Conservation (phyloP, 2,888 invertebrate genomes). For the Macrosoma leucophasiata region DNA sequence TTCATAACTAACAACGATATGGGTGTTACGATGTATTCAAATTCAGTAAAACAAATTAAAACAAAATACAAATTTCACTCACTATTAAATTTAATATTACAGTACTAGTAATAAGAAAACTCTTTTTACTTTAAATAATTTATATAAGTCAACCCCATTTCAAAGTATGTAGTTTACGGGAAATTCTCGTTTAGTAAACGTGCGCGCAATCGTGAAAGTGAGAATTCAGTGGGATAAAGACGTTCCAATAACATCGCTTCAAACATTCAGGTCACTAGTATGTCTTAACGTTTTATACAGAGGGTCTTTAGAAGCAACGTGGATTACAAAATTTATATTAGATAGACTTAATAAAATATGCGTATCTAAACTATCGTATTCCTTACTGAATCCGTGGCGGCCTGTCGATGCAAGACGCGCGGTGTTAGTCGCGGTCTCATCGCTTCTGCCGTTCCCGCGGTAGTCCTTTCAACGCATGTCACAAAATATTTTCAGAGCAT, state of each 20-base stretch:
- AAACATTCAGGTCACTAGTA: constrained; percentile 75
- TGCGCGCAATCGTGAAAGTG: constrained; percentile 71
- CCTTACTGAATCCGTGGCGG: constrained; percentile 38
- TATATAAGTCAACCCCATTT: constrained; percentile 69
- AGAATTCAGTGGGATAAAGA: constrained; percentile 70
- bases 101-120: constrained; percentile 71
- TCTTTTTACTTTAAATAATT: constrained; percentile 67
- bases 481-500: no score
- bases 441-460: no score
- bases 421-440: constrained; percentile 11
- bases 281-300: constrained; percentile 73
- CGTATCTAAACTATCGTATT: constrained; percentile 68
- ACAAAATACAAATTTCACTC: constrained; percentile 75
- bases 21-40: constrained; percentile 75
- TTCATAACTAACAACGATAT: constrained; percentile 77
- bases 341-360: constrained; percentile 75
- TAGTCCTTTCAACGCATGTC: no score
- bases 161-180: constrained; percentile 58
- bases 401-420: constrained; percentile 16
- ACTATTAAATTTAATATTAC: constrained; percentile 74
- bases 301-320: constrained; percentile 74
- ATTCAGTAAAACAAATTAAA: constrained; percentile 75
- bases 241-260: constrained; percentile 64
- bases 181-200: constrained; percentile 63
- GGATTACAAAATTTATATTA: constrained; percentile 74